A percentile compares a stretch with the other conserved stretches of the same genome.
Evolutionary conservation across 1,140 invertebrate species (phyloP).

Genomic region (Fopius arisanus): DNA sequence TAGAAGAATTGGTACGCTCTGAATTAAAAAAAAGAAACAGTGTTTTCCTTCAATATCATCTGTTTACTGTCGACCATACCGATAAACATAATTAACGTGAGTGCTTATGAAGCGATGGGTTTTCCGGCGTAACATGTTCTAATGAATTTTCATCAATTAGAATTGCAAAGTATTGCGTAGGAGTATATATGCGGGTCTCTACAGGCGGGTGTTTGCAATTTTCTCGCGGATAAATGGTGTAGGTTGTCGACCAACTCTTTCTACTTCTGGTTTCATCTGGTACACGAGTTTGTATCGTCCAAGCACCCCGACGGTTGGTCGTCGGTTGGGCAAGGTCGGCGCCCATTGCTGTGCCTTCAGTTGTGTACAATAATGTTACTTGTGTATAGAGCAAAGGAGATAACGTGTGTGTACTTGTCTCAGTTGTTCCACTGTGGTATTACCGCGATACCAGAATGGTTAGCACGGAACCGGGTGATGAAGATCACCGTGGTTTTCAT

Average conservation of each 20-base stretch:
- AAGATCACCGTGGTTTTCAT: constrained; percentile 9
- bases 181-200: neutral
- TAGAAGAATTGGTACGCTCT: no score
- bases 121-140: neutral
- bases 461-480: neutral
- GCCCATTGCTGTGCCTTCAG: neutral
- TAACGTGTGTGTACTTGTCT: neutral
- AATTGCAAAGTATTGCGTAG: neutral
- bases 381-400: constrained; percentile 5
- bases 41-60: no score
- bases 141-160: neutral
- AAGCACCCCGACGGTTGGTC: neutral
- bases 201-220: neutral
- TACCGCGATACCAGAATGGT: neutral
- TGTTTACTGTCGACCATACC: no score
- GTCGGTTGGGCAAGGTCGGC: constrained; percentile 6
- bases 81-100: neutral
- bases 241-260: neutral
- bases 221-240: neutral
- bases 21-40: no score
- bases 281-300: neutral
- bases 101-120: neutral
- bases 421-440: neutral
- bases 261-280: neutral
- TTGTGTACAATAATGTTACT: constrained; percentile 2